Evolutionary conservation across 2,888 invertebrate genomes (phyloP), one percentile per base, ranked within the genome.

Genomic region (Patella depressa): DNA sequence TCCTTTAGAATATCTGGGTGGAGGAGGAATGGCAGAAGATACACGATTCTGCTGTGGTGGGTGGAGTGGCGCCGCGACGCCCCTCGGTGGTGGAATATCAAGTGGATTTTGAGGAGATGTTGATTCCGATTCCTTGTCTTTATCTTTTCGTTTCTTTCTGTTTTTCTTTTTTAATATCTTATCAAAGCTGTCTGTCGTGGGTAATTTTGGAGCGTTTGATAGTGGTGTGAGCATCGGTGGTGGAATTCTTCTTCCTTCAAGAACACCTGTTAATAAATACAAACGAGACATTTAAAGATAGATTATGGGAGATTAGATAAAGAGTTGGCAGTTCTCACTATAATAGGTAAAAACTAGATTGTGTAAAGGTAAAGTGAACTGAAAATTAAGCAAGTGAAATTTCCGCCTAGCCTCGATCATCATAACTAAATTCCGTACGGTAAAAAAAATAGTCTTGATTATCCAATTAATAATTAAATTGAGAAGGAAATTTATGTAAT

Each of bases 151-250:
- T 72, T 85, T 85, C 80, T 86, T 86, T 79, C 85, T 85, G 81
- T 85, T 85, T 78, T 84, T 85, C 59, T 78, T 79, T 74, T 83
- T 83, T 74, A 76, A 82, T 19, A 79, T 78, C 19, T 80, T 80
- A 72, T 85, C 84, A 17, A 81, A 78, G 57, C 74, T 79, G 73
- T 83, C 82, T 11, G 83, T 57, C 14, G 77, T 75, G n/a, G 87
- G 86, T 7, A 83, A 87, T 78, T 85, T 84, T 24, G 88, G 89
- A n/a, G 88, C 88, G 81, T 89, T 88, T 76, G 84, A 85, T 34
- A 89, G 81, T n/a, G 89, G 89, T 73, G 86, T 87, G 71, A 89
- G 83, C 84, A 88, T 86, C 12, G 88, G 85, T 4, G 87, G 87
- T 17, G 88, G 88, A n/a, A 88, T 87, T 74, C 85, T 85, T 55